Conservation (phyloP, 1,140 invertebrate genomes). For the Plutomurus gul region DNA sequence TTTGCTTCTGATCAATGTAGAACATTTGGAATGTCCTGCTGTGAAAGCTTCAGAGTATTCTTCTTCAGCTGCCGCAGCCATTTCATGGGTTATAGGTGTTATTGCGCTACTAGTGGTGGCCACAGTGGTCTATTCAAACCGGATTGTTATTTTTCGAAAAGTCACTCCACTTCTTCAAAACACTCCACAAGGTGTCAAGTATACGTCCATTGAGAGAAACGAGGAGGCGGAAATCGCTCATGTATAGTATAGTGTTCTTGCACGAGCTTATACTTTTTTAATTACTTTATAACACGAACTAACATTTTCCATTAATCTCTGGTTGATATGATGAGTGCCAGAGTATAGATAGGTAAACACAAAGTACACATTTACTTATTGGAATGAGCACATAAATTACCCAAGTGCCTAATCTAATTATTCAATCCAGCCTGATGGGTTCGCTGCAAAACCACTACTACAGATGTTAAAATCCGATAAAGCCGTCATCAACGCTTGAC, state of each 20-base stretch:
- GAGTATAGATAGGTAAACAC: background rate
- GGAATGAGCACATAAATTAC: too few relatives aligned
- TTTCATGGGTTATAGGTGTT: conserved; percentile 57
- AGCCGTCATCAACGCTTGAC: too few relatives aligned
- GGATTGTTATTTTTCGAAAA: conserved; percentile 63
- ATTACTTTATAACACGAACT: background rate
- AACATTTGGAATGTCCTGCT: conserved; percentile 53
- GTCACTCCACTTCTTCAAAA: conserved; percentile 67
- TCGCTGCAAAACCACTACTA: too few relatives aligned
- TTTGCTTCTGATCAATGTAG: conserved; percentile 59
- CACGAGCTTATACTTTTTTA: background rate
- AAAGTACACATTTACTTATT: background rate
- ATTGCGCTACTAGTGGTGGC: conserved; percentile 64
- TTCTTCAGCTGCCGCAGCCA: conserved; percentile 55
- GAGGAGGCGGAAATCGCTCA: conserved; percentile 57
- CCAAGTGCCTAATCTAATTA: too few relatives aligned
- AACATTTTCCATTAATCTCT: background rate
- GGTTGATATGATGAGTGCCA: background rate
- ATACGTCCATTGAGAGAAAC: conserved; percentile 68
- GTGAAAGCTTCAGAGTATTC: conserved; percentile 18
- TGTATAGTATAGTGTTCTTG: conserved; percentile 39
- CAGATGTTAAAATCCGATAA: too few relatives aligned
- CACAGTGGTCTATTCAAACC: conserved; percentile 60
- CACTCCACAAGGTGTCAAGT: conserved; percentile 72
- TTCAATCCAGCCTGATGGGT: too few relatives aligned